These are phyloP conservation scores for Ashinkailepas kermadecensis DNA, from an alignment of 2,888 invertebrate species.

Conservation along the genomic window DNA sequence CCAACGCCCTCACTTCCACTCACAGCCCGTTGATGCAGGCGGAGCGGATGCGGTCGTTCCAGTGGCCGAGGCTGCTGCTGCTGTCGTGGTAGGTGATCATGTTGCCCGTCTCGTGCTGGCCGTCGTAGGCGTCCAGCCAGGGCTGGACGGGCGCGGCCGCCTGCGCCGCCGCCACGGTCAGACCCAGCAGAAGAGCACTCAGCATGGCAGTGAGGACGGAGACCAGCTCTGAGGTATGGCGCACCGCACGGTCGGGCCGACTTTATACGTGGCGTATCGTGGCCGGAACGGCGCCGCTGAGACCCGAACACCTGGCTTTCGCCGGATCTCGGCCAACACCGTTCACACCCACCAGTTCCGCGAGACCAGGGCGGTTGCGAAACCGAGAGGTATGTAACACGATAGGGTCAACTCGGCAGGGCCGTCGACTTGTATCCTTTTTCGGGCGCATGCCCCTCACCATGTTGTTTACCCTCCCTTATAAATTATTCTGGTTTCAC, in stretches of 20 bases:
- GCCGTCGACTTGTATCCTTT: too few relatives aligned
- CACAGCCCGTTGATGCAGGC: constrained; percentile 10
- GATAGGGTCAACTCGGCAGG: too few relatives aligned
- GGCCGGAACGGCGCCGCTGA: not conserved
- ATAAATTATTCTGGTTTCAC: too few relatives aligned
- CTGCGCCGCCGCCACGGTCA: not conserved
- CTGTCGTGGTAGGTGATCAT: constrained; percentile 15
- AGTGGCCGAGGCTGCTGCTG: not conserved
- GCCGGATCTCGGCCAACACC: not conserved
- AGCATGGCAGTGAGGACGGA: not conserved
- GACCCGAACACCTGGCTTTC: not conserved
- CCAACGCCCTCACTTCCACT: not conserved
- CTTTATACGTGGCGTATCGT: not conserved
- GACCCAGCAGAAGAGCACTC: not conserved
- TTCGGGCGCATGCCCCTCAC: too few relatives aligned
- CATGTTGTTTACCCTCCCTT: too few relatives aligned
- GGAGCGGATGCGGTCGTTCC: constrained; percentile 16
- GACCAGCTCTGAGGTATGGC: too few relatives aligned
- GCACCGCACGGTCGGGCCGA: too few relatives aligned
- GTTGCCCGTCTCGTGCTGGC: not conserved
- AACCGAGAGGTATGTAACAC: too few relatives aligned
- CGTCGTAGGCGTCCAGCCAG: constrained; percentile 10
- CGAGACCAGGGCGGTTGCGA: too few relatives aligned
- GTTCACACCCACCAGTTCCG: too few relatives aligned
- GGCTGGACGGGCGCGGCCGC: not conserved